phyloP scores from a whole-genome alignment of 2,113 vertebrate genomes.

The Podarcis muralis region DNA sequence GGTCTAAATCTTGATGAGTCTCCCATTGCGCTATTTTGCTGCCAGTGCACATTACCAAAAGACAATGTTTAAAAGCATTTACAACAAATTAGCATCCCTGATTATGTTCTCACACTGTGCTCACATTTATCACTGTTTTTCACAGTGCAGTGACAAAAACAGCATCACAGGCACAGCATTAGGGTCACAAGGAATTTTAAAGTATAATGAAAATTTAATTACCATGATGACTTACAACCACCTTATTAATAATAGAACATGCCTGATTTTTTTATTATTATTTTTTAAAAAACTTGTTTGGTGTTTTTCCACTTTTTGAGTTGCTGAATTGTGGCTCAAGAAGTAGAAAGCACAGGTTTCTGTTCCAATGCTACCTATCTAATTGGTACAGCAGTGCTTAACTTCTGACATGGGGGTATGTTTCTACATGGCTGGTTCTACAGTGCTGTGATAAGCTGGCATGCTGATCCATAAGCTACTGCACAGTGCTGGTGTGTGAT shows the following conservation, averaged over 20 bases:
- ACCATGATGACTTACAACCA: slow-evolving; percentile 16
- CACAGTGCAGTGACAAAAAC: slow-evolving; percentile 44
- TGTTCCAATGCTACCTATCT: no score
- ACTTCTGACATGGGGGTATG: not conserved
- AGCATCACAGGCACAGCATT: slow-evolving; percentile 34
- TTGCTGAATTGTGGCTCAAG: slow-evolving; percentile 32
- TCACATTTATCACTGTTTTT: slow-evolving; percentile 58
- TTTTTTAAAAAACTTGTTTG: not conserved
- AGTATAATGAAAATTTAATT: slow-evolving; percentile 59
- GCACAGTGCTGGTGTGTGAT: not conserved
- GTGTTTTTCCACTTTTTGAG: slow-evolving; percentile 45
- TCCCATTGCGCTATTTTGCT: slow-evolving; percentile 45
- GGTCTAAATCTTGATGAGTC: slow-evolving; percentile 56
- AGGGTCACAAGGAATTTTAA: slow-evolving; percentile 57
- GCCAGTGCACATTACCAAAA: slow-evolving; percentile 59
- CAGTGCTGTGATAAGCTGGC: not conserved
- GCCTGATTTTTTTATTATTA: not conserved
- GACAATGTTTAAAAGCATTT: slow-evolving; percentile 61
- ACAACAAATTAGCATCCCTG: slow-evolving; percentile 51
- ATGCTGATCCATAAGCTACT: not conserved
- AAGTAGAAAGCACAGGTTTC: not conserved
- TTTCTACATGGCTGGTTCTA: not conserved
- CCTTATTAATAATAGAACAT: slow-evolving; percentile 46
- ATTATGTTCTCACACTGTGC: slow-evolving; percentile 39
- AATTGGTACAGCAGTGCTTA: not conserved